These are phyloP conservation scores for Erpetoichthys calabaricus DNA, from an alignment of 2,797 vertebrate genomes.

Conservation along the genomic window DNA sequence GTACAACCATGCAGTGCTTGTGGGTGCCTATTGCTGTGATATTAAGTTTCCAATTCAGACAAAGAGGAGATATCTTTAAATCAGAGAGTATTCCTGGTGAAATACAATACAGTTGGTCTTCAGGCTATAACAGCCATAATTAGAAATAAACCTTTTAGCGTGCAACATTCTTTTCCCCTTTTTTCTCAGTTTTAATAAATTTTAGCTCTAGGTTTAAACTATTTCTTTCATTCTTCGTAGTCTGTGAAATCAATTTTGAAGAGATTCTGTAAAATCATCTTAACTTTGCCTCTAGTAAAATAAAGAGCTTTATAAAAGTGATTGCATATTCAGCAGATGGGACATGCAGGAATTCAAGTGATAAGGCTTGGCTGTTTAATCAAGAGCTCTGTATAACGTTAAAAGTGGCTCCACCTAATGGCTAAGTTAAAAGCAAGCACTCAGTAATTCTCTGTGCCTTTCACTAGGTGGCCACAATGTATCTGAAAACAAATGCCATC, in stretches of 20 bases:
- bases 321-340: background rate
- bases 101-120: slow-evolving; percentile 47
- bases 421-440: no score
- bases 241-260: slow-evolving; percentile 16
- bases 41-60: slow-evolving; percentile 68
- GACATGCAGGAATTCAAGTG: no score
- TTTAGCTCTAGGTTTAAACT: slow-evolving; percentile 11
- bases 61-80: slow-evolving; percentile 54
- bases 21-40: slow-evolving; percentile 53
- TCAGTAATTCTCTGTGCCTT: no score
- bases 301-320: background rate
- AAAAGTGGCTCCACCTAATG: no score
- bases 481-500: no score
- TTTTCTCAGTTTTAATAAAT: background rate
- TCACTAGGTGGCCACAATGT: no score
- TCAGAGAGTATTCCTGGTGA: slow-evolving; percentile 53
- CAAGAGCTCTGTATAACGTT: no score
- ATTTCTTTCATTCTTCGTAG: slow-evolving; percentile 18
- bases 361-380: no score
- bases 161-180: slow-evolving; percentile 22
- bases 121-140: slow-evolving; percentile 32
- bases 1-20: slow-evolving; percentile 42
- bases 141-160: slow-evolving; percentile 29
- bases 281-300: background rate
- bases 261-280: slow-evolving; percentile 11